Evolutionary conservation across 2,113 vertebrate genomes (phyloP).

Genomic region (Phalacrocorax carbo): DNA sequence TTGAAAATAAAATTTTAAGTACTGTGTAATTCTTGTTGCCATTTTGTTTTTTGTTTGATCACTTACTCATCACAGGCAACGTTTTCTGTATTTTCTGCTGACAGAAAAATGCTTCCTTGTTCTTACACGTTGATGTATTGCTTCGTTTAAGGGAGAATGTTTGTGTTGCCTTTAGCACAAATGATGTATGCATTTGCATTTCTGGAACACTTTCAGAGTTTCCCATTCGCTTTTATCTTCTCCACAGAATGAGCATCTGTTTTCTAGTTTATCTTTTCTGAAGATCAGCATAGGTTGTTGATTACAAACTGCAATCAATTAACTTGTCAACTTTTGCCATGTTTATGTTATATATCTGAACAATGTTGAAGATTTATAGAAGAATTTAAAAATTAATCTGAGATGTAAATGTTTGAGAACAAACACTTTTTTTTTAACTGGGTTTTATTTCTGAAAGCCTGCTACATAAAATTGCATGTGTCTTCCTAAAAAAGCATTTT

Average conservation of each 20-base stretch:
- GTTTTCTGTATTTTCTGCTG: constrained; percentile 23
- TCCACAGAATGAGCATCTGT: constrained; percentile 1
- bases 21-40: not conserved
- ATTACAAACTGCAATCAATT: constrained; percentile 46
- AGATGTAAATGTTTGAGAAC: not conserved
- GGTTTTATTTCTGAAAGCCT: not conserved
- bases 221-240: constrained; percentile 49
- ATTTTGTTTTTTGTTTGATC: not conserved
- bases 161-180: constrained; percentile 51
- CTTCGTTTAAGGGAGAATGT: not conserved
- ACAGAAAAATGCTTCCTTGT: constrained; percentile 45
- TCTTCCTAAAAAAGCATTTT: not conserved
- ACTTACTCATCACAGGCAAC: not conserved
- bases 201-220: constrained; percentile 48
- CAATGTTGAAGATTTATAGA: constrained; percentile 31
- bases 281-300: constrained; percentile 27
- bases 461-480: not conserved
- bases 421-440: not conserved
- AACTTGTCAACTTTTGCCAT: constrained; percentile 32
- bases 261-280: constrained; percentile 36
- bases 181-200: constrained; percentile 47
- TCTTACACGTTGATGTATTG: constrained; percentile 50
- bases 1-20: not conserved
- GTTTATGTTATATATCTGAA: not conserved
- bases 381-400: not conserved